Base-by-base conservation (phyloP, 1,140 invertebrate species). In the Frieseomelitta varia region DNA sequence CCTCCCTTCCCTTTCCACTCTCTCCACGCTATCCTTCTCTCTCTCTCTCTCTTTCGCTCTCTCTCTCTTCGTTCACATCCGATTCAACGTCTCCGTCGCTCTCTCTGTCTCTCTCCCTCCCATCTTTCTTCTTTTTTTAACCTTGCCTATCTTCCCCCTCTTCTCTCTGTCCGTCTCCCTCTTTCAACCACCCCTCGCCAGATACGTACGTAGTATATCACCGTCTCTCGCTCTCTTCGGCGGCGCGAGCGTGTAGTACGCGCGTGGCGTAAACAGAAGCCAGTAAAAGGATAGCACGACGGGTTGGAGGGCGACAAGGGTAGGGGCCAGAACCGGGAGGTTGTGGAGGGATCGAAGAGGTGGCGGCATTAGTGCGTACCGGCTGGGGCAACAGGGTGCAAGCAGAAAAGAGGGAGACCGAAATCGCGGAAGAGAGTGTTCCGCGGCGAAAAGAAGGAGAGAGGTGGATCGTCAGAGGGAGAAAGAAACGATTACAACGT, bases 271-370 rank as follows among this genome's bases (percentile, higher is more conserved):
- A 72, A 27, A 72, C 34, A 65, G 75, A 67, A 85, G 76, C 73
- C 72, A 72, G 81, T 55, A 55, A 81, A 78, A 68, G 63, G 67
- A 75, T 39, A 39, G 47, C 51, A 63, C 27, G 68, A 55, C 63
- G 79, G 75, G 76, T 73, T 51, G 82, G 77, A 79, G 71, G 78
- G 63, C 63, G 81, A 67, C 61, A 83, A 86, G 84, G 79, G 84
- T 84, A 81, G 87, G 87, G 58, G 75, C 56, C 56, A 65, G 71
- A n/a, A 63, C 39, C 69, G 87, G 74, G 78, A 78, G 86, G 71
- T 79, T 63, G 88, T 86, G 87, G 87, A 79, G 84, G 84, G 84
- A 82, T 85, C 79, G 69, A 88, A 88, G 85, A 85, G 88, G 87
- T 86, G 88, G 80, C 88, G 80, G 87, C 87, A 89, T 89, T 84